A percentile compares a stretch with the other conserved stretches of the same genome.
phyloP scores from a whole-genome alignment of 2,797 vertebrate genomes.

The Pseudochromis fuscus region DNA sequence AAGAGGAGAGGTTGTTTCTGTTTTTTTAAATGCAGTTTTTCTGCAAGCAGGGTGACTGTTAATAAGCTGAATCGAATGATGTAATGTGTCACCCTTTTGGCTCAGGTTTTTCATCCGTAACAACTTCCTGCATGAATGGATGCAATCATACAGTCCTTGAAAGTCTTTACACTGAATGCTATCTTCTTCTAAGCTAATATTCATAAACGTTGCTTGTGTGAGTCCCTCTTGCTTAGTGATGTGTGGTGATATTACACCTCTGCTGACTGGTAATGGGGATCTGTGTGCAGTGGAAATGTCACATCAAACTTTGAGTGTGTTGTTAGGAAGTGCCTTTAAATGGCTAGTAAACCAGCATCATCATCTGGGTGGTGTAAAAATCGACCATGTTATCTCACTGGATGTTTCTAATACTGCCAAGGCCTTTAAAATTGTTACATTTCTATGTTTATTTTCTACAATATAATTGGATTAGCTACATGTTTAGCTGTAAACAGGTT shows the following conservation, averaged over 20 bases:
- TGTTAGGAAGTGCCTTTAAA: conserved; percentile 47
- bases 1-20: conserved; percentile 44
- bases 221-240: conserved; percentile 51
- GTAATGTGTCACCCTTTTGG: conserved; percentile 60
- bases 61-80: conserved; percentile 59
- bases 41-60: conserved; percentile 50
- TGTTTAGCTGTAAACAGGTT: conserved; percentile 2
- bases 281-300: conserved; percentile 37
- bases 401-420: conserved; percentile 17
- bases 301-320: conserved; percentile 33
- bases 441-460: not conserved
- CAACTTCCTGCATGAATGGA: conserved; percentile 71
- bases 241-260: conserved; percentile 35
- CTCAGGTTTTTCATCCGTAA: conserved; percentile 64
- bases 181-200: conserved; percentile 60
- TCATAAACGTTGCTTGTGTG: conserved; percentile 55
- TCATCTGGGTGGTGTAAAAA: conserved; percentile 31
- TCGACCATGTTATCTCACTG: conserved; percentile 29
- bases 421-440: conserved; percentile 36
- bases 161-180: conserved; percentile 61
- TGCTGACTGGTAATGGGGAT: conserved; percentile 26
- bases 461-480: too few species aligned
- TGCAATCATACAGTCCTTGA: conserved; percentile 70
- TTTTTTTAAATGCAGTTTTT: conserved; percentile 52
- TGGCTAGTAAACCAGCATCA: conserved; percentile 30